Percentiles rank a stretch among this genome's conserved stretches.
Evolutionary conservation across 1,140 invertebrate species (phyloP).

Genomic region (Aradophagus sp.): DNA sequence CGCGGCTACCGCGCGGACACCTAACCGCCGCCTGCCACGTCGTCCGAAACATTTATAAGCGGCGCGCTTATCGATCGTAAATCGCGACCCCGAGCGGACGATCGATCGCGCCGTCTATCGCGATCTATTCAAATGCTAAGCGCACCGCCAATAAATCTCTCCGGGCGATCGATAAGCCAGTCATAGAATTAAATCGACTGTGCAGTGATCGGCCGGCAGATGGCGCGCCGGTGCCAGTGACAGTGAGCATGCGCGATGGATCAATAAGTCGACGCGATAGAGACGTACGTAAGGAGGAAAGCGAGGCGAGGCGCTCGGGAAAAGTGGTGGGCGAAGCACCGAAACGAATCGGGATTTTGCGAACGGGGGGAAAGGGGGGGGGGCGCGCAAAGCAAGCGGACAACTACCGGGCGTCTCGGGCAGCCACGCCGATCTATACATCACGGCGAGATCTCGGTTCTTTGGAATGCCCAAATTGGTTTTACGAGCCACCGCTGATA

Average conservation of each 20-base stretch:
- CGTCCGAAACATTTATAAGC: slow-evolving; percentile 30
- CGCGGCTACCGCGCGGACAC: not conserved
- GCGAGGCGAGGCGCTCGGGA: slow-evolving; percentile 38
- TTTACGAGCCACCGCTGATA: slow-evolving; percentile 60
- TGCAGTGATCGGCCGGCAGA: slow-evolving; percentile 11
- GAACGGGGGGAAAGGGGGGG: slow-evolving; percentile 17
- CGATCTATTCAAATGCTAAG: slow-evolving; percentile 36
- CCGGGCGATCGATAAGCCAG: slow-evolving; percentile 32
- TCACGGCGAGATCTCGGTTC: slow-evolving; percentile 49
- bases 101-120: slow-evolving; percentile 30
- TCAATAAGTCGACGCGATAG: slow-evolving; percentile 51
- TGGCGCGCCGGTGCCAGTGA: slow-evolving; percentile 34
- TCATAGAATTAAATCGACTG: slow-evolving; percentile 45
- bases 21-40: slow-evolving; percentile 2
- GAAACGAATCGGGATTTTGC: slow-evolving; percentile 20
- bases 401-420: slow-evolving; percentile 42
- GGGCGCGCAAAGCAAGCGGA: slow-evolving; percentile 52
- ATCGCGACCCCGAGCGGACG: slow-evolving; percentile 12
- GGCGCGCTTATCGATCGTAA: slow-evolving; percentile 32
- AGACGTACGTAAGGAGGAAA: slow-evolving; percentile 46
- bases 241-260: slow-evolving; percentile 40
- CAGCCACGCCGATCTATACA: slow-evolving; percentile 56
- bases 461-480: slow-evolving; percentile 62
- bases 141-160: slow-evolving; percentile 40
- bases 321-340: slow-evolving; percentile 32